Percentiles rank a stretch among this genome's conserved stretches.
Conservation (phyloP, 2,888 invertebrate genomes). For the Endomychus coccineus region DNA sequence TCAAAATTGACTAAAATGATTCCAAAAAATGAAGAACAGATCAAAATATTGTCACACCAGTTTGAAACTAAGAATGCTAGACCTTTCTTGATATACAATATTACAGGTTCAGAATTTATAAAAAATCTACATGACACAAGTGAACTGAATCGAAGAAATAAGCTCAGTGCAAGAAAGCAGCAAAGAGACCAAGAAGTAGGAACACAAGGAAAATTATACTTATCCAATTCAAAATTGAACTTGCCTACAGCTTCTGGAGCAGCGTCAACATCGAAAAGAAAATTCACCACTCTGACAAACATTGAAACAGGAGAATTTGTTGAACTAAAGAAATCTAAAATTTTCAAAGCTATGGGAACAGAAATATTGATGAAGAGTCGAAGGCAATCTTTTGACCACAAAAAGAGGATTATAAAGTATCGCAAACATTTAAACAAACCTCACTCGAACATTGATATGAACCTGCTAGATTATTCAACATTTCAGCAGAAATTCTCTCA, state of each 20-base stretch:
- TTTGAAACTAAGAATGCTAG: constrained; percentile 50
- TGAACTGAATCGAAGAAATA: constrained; percentile 50
- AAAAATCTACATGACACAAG: constrained; percentile 54
- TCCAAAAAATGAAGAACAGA: constrained; percentile 64
- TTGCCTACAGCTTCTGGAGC: constrained; percentile 2
- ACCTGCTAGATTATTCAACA: too few species aligned
- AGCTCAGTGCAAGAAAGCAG: constrained; percentile 50
- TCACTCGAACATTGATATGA: too few species aligned
- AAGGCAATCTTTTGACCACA: too few species aligned
- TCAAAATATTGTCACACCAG: constrained; percentile 49
- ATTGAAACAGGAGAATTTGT: too few species aligned
- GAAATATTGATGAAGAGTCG: too few species aligned
- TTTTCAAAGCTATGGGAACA: too few species aligned
- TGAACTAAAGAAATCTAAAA: too few species aligned
- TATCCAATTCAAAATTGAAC: constrained; percentile 14
- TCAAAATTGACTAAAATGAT: constrained; percentile 64
- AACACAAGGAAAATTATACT: constrained; percentile 23
- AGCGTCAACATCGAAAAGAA: constrained; percentile 3
- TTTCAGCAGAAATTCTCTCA: too few species aligned
- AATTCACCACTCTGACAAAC: constrained; percentile 4
- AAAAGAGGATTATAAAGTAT: too few species aligned
- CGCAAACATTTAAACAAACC: too few species aligned
- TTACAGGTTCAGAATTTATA: constrained; percentile 55
- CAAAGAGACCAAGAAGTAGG: constrained; percentile 27
- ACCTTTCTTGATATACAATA: constrained; percentile 57